Percentiles rank a stretch among this genome's conserved stretches.
phyloP scores from a whole-genome alignment of 2,113 vertebrate genomes.

The Uropsilus gracilis region DNA sequence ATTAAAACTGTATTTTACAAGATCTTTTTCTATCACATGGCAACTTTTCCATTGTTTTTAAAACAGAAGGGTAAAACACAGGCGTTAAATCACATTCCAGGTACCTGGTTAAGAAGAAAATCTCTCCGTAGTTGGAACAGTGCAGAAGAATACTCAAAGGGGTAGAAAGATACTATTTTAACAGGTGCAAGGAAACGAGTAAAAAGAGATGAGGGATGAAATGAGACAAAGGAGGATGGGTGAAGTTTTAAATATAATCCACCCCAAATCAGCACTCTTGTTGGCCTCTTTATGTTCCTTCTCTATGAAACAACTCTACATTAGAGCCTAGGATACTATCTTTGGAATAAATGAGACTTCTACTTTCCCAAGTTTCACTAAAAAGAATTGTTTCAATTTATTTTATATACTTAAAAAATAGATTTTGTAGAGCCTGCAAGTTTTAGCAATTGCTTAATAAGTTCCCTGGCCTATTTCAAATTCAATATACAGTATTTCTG shows the following conservation, averaged over 20 bases:
- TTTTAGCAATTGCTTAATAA: conserved; percentile 62
- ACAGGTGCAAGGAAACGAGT: neutral
- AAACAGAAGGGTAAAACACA: neutral
- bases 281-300: neutral
- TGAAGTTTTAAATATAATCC: neutral
- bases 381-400: conserved; percentile 39
- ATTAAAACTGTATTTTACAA: neutral
- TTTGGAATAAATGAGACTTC: conserved; percentile 2
- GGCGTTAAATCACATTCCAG: neutral
- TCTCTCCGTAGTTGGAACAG: neutral
- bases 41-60: neutral
- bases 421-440: neutral
- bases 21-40: no score
- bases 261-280: neutral
- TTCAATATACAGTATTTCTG: conserved; percentile 66
- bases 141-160: neutral
- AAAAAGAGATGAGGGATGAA: neutral
- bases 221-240: neutral
- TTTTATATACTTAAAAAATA: conserved; percentile 50
- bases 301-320: neutral
- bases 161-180: neutral
- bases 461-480: conserved; percentile 67
- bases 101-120: neutral
- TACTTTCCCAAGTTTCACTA: neutral
- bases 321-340: neutral